Evolutionary conservation across 1,140 invertebrate species (phyloP).

Genomic region (Triops cancriformis): DNA sequence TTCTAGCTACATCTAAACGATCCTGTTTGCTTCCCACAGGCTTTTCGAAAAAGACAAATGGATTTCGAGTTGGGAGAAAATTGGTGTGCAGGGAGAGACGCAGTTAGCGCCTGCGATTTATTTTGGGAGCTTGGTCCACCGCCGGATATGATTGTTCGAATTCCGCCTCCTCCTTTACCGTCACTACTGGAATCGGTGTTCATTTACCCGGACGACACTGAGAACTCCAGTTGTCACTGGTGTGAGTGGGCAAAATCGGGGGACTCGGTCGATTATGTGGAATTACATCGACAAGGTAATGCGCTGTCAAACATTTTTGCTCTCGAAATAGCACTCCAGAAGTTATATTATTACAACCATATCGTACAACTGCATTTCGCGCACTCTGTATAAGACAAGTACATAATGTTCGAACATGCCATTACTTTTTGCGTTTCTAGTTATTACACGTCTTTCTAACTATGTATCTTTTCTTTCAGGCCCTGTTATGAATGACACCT

Average conservation of each 20-base stretch:
- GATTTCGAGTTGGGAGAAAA: constrained; percentile 1
- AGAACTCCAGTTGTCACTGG: constrained; percentile 36
- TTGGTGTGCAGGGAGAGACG: constrained; percentile 15
- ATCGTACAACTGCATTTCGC: no score
- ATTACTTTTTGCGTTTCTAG: no score
- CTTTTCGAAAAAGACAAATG: not conserved
- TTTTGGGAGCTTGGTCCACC: constrained; percentile 62
- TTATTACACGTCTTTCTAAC: no score
- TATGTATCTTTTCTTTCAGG: constrained; percentile 31
- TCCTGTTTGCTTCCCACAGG: not conserved
- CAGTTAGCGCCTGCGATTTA: constrained; percentile 16
- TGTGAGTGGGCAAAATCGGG: constrained; percentile 42
- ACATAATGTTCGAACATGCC: no score
- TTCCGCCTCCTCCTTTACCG: constrained; percentile 71
- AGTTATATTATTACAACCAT: no score
- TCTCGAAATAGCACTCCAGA: no score
- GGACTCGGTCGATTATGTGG: constrained; percentile 51
- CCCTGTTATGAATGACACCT: constrained; percentile 60
- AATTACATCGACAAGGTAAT: not conserved
- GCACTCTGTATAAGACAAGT: no score
- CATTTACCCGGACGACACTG: constrained; percentile 18
- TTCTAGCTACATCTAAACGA: no score
- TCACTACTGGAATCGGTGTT: constrained; percentile 50
- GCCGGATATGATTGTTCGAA: constrained; percentile 63
- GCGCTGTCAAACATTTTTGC: not conserved